Conservation (phyloP, 1,140 invertebrate genomes). For the Caenorhabditis briggsae region DNA sequence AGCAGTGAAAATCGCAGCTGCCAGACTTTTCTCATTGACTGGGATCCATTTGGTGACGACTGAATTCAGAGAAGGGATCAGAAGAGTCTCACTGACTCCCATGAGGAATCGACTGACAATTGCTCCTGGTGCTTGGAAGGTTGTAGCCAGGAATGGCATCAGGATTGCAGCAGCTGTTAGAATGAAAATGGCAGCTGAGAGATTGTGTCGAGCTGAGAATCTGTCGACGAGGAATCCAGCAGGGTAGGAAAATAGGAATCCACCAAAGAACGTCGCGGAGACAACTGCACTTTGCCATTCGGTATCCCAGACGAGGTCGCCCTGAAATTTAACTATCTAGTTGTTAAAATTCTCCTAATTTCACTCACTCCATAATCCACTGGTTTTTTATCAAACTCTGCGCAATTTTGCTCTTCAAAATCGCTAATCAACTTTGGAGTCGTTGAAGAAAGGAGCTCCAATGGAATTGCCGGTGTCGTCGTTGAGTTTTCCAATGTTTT, state of each 20-base stretch:
- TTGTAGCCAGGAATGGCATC: constrained; percentile 25
- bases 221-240: constrained; percentile 45
- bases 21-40: constrained; percentile 57
- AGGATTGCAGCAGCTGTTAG: constrained; percentile 30
- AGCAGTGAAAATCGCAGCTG: constrained; percentile 53
- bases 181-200: constrained; percentile 2
- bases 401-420: neutral
- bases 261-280: constrained; percentile 37
- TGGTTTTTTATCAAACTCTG: neutral
- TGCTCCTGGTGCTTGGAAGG: constrained; percentile 6
- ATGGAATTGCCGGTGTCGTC: neutral
- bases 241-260: constrained; percentile 31
- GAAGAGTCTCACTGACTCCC: constrained; percentile 53
- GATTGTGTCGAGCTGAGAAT: constrained; percentile 52
- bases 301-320: constrained; percentile 41
- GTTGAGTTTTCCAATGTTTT: neutral
- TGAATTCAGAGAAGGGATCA: constrained; percentile 53
- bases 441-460: neutral
- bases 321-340: constrained; percentile 47
- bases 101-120: constrained; percentile 39
- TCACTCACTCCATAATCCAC: constrained; percentile 57
- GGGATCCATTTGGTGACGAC: constrained; percentile 58
- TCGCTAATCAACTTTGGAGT: neutral
- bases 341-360: no score
- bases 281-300: constrained; percentile 45